Conservation (phyloP, 2,888 invertebrate genomes). For the Xanthia togata region DNA sequence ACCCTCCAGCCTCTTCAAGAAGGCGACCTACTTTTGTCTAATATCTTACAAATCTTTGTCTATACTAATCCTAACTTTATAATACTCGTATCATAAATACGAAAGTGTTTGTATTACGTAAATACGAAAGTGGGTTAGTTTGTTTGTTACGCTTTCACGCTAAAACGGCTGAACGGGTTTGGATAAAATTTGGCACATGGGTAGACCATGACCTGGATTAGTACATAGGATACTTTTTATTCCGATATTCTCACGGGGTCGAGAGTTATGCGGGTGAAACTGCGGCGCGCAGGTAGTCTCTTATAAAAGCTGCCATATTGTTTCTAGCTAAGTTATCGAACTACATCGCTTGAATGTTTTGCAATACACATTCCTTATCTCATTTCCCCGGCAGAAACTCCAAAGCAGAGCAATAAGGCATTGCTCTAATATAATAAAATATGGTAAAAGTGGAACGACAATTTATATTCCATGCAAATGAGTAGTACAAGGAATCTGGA, state of each 20-base stretch:
- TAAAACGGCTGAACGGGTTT: no score
- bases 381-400: not conserved
- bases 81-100: no score
- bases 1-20: not conserved
- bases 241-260: no score
- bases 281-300: no score
- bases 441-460: slow-evolving; percentile 13
- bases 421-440: slow-evolving; percentile 12
- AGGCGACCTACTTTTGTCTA: slow-evolving; percentile 9
- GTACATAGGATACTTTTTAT: no score
- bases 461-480: slow-evolving; percentile 44
- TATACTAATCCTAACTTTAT: no score
- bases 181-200: no score
- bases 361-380: not conserved
- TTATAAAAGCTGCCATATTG: not conserved
- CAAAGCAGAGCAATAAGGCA: slow-evolving; percentile 5
- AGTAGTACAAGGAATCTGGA: slow-evolving; percentile 27
- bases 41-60: not conserved
- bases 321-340: not conserved
- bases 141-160: no score
- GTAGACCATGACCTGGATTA: no score
- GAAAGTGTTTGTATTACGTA: no score
- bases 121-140: no score
- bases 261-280: no score
- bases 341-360: not conserved